Conservation (phyloP, 2,113 vertebrate species). For the Scomber colias region DNA sequence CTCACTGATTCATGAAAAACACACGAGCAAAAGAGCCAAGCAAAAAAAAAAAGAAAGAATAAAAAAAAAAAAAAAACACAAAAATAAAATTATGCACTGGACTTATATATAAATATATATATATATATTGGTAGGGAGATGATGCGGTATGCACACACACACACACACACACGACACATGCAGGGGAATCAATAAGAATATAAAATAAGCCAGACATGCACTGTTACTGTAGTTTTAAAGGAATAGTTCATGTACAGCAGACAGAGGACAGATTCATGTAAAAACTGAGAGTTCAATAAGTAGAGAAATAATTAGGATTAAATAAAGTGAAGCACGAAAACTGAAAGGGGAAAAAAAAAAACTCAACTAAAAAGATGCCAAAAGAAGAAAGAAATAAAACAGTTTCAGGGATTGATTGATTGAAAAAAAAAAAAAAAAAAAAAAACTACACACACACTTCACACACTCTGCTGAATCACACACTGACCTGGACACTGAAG, state of each 20-base stretch:
- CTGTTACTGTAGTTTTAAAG: constrained; percentile 77
- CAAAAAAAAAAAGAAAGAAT: constrained; percentile 10
- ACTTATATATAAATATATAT: constrained; percentile 20
- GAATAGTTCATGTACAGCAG: constrained; percentile 55
- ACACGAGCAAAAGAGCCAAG: constrained; percentile 39
- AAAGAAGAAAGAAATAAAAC: constrained; percentile 30
- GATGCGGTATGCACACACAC: constrained; percentile 57
- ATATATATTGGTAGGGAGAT: not conserved
- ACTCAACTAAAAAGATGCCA: not conserved
- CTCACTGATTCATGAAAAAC: constrained; percentile 38
- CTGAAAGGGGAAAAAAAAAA: constrained; percentile 17
- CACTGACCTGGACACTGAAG: constrained; percentile 52
- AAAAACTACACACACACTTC: constrained; percentile 49
- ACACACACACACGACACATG: constrained; percentile 39
- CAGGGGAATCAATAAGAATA: constrained; percentile 45
- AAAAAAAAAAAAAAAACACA: not conserved
- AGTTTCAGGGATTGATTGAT: constrained; percentile 61
- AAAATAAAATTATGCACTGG: constrained; percentile 68
- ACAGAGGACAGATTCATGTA: constrained; percentile 19
- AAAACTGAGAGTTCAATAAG: constrained; percentile 12
- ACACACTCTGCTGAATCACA: constrained; percentile 57
- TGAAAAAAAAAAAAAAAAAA: not conserved
- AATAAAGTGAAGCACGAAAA: constrained; percentile 44
- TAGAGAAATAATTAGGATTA: constrained; percentile 29
- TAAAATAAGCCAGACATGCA: constrained; percentile 76